Base-by-base conservation (phyloP, 2,888 invertebrate genomes). In the Noctua comes region DNA sequence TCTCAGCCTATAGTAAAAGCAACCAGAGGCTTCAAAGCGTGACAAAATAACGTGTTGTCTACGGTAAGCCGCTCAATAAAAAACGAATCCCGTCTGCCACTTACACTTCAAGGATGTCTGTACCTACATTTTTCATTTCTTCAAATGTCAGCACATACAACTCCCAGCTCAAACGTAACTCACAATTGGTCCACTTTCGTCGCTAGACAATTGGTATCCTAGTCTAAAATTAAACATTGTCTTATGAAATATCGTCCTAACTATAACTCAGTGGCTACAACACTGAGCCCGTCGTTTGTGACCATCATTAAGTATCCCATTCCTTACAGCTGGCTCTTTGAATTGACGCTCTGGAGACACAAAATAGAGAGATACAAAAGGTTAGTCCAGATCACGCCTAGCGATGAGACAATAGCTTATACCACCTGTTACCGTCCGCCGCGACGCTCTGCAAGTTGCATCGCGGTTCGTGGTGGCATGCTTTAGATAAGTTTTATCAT, bases 291-390 rank as follows among this genome's bases (percentile, higher is more conserved):
- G 79, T 85, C 84, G 68, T 84, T 81, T 84, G 73, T 82, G 84
- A 82, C 85, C 77, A 82, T 83, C 83, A 85, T 84, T 85, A 84
- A 74, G 85, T 72, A 84, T 31, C 74, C 85, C 79, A 86, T 88
- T 88, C 54, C 68, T 54, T 68, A 74, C 88, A 88, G 88, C 88
- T 88, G 88, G 79, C 83, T 85, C 86, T 80, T 76, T 74, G 76
- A 88, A 88, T 88, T 83, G 78, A 76, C 82, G 62, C 68, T 36
- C 31, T 75, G 46, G 16, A 24, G 27, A 36, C 24, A 27, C 2
- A 2, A 46, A 7, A 21, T 16, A 10, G 1, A 46, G 1, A 31
- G 4, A 0, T 27, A 11, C 51, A 80, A 75, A 80, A 82, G 68
- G 24, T 54, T 18, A 8, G 0, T 7, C 48, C n/a, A 5, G 10